phyloP scores from a whole-genome alignment of 2,888 invertebrate genomes.

The Cryptocephalus moraei region DNA sequence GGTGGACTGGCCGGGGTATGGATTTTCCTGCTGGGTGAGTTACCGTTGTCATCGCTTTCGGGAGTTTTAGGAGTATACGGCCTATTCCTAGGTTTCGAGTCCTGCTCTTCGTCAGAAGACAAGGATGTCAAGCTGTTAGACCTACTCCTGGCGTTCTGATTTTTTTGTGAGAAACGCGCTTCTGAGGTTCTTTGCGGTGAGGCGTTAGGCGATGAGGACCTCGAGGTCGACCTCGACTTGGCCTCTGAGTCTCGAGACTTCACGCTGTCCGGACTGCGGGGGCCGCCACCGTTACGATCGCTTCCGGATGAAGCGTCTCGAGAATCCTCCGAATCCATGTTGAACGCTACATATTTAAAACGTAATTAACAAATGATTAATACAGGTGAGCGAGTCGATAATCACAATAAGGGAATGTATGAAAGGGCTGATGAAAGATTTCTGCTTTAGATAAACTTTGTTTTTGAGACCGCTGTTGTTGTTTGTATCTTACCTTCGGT shows the following conservation, averaged over 20 bases:
- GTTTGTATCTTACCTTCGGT: slow-evolving; percentile 38
- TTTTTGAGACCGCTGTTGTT: slow-evolving; percentile 30
- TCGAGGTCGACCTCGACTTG: slow-evolving; percentile 5
- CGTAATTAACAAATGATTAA: slow-evolving; percentile 3
- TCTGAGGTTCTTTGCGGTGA: slow-evolving; percentile 18
- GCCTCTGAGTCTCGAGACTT: slow-evolving; percentile 6
- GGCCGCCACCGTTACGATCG: slow-evolving; percentile 29
- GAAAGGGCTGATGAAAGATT: slow-evolving; percentile 15
- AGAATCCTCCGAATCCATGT: slow-evolving; percentile 54
- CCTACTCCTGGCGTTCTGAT: slow-evolving; percentile 31
- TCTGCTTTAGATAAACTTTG: slow-evolving; percentile 19
- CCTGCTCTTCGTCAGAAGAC: slow-evolving; percentile 5
- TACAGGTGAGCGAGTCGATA: too few species aligned
- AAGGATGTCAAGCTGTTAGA: slow-evolving; percentile 29
- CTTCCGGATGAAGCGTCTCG: slow-evolving; percentile 39
- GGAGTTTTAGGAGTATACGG: background rate
- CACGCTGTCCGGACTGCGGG: slow-evolving; percentile 18
- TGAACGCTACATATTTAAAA: slow-evolving; percentile 17
- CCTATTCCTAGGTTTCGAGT: slow-evolving; percentile 1
- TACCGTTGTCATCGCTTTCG: background rate
- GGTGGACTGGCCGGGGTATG: background rate
- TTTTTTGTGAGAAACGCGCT: slow-evolving; percentile 9
- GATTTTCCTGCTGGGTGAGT: background rate
- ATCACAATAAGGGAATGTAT: background rate
- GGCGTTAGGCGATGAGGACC: slow-evolving; percentile 14